These are phyloP conservation scores for Leucozona laternaria DNA, from an alignment of 2,888 invertebrate genomes.

Conservation along the genomic window DNA sequence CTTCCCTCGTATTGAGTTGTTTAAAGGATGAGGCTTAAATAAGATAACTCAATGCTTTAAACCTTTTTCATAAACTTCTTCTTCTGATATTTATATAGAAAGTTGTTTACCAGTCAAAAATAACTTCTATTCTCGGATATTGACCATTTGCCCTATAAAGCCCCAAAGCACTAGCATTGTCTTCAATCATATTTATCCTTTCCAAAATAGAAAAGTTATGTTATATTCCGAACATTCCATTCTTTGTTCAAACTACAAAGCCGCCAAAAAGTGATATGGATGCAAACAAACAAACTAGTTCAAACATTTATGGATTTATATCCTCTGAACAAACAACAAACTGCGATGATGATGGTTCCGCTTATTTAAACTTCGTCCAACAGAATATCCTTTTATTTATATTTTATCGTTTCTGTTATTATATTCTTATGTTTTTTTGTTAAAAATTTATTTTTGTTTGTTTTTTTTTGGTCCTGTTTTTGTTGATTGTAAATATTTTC, in stretches of 20 bases:
- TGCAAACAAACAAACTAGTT: background rate
- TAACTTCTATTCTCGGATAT: background rate
- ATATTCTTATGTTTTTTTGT: slow-evolving; percentile 34
- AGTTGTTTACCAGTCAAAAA: background rate
- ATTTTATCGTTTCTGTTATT: slow-evolving; percentile 24
- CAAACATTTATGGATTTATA: slow-evolving; percentile 21
- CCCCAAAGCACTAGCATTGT: background rate
- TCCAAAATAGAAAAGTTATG: background rate
- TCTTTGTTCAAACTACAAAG: background rate
- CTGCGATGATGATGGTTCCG: slow-evolving; percentile 36
- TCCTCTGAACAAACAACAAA: slow-evolving; percentile 44
- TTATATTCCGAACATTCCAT: background rate
- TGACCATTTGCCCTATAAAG: background rate
- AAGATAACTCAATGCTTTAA: too few species aligned
- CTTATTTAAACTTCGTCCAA: slow-evolving; percentile 50
- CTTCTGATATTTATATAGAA: too few species aligned
- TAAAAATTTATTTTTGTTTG: slow-evolving; percentile 35
- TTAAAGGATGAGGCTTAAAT: too few species aligned
- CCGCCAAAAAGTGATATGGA: slow-evolving; percentile 11
- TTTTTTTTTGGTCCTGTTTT: slow-evolving; percentile 25
- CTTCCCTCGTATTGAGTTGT: too few species aligned
- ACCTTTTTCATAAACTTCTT: too few species aligned
- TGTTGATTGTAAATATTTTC: slow-evolving; percentile 64
- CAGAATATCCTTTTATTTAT: slow-evolving; percentile 56
- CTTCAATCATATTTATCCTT: slow-evolving; percentile 1